Percentiles rank a stretch among this genome's conserved stretches.
Conservation (phyloP, 1,140 invertebrate species). For the Dinoponera quadriceps region DNA sequence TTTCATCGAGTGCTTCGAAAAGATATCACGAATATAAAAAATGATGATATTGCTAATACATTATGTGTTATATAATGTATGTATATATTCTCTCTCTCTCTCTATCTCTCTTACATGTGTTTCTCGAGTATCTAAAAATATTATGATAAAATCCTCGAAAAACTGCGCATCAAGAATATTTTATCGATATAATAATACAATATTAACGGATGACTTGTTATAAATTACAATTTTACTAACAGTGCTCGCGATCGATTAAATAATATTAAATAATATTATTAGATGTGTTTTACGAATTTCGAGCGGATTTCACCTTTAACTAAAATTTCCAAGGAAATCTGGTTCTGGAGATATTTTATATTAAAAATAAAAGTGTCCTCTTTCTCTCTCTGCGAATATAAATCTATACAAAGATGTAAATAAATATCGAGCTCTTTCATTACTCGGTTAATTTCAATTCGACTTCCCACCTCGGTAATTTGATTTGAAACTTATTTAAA, state of each 20-base stretch:
- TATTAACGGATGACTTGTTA: too few species aligned
- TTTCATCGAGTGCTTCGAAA: slow-evolving; percentile 15
- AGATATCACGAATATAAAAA: neutral
- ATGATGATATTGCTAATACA: neutral
- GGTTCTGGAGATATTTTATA: neutral
- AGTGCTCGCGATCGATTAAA: too few species aligned
- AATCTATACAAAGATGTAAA: neutral
- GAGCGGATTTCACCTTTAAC: neutral
- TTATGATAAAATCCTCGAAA: too few species aligned
- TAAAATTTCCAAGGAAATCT: neutral
- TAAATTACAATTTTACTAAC: too few species aligned
- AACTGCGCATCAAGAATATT: too few species aligned
- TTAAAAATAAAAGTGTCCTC: neutral
- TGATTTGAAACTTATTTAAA: slow-evolving; percentile 4
- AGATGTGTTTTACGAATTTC: neutral
- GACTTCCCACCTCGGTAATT: neutral
- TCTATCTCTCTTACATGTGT: too few species aligned
- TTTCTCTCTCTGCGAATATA: too few species aligned
- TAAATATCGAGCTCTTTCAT: neutral
- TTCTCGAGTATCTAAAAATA: too few species aligned
- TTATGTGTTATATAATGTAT: too few species aligned
- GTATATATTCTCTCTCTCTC: too few species aligned
- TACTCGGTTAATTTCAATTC: neutral
- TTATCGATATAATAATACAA: too few species aligned
- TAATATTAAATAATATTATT: too few species aligned